Evolutionary conservation across 2,113 vertebrate species (phyloP), one percentile per base, ranked within the genome.

Genomic region (Pionites leucogaster): DNA sequence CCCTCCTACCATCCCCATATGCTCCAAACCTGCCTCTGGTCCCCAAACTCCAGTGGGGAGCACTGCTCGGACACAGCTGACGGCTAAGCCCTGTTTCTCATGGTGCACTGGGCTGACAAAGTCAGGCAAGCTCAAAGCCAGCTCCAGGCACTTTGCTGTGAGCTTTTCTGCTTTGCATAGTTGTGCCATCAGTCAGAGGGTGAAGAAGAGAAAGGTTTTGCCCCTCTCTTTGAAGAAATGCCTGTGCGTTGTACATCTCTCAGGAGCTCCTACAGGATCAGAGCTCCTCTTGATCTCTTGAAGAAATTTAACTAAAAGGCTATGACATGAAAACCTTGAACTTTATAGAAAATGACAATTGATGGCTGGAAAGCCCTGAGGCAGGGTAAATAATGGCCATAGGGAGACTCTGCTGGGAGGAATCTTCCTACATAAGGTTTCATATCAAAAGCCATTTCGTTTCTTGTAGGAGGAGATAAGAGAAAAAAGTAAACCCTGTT

Each of bases 1-100:
- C 22, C 23, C 55, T 92, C 31, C 60, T 50, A 0, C 37, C 16
- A 7, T 24, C 33, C 60, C 37, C 42, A 16, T n/a, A 18, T 2
- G 0, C 46, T 63, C 31, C 5, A 5, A 41, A 6, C 0, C 1
- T 75, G 46, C 18, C 27, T 44, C 35, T 1, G 1, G 17, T 28
- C 10, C 17, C 70, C 47, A 52, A 28, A 2, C 47, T 85, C 13
- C 52, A 17, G 25, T 7, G 44, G 5, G 46, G 18, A 74, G 25
- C 37, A 14, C 2, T 3, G 0, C 16, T 8, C 1, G 0, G 46
- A 18, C 25, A 59, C 8, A 17, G 81, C 33, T 3, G 1, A 4
- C 24, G 81, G 2, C 46, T 41, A 65, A 89, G 31, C 68, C 41
- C 68, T 49, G 3, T 47, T 81, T 44, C 42, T 49, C 28, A 31